Evolutionary conservation across 2,113 vertebrate species (phyloP), one percentile per base, ranked within the genome.

Genomic region (Gobius niger): DNA sequence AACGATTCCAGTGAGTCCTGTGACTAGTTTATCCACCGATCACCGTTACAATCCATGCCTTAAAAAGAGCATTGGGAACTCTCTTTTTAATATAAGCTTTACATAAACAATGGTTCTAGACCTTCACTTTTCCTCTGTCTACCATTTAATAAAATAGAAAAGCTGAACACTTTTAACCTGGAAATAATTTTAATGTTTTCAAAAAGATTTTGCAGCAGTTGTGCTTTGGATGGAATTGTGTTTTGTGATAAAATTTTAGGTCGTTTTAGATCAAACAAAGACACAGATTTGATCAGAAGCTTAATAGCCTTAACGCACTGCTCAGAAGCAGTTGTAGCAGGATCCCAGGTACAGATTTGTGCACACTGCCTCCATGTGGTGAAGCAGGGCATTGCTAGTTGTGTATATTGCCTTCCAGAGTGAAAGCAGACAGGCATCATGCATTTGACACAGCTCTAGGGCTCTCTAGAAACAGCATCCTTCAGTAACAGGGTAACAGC

Each of bases 351-450:
- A 68, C 66, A 76, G 44, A 81, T 62, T 61, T 76, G 84, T 79
- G 77, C 47, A 86, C 49, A 89, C 89, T 77, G 91, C 82, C 92
- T 82, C 86, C 70, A 1, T 47, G 91, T 91, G 92, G 91, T 34
- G 12, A 78, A 68, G 47, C 0, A 15, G 40, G 49, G 80, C 80
- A 86, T 44, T 86, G 73, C 85, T 83, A 12, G 13, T 7, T 24
- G 11, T 60, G 51, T 13, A 24, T 53, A 8, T 44, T 56, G 51
- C 47, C 12, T 52, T 12, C 12, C 47, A 13, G 16, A 51, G 67
- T 8, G 41, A 57, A 14, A 56, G 7, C 7, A 9, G 18, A 13
- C 12, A 57, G 7, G n/a, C 7, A 18, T 19, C 51, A 18, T 52
- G 15, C n/a, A 2, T 18, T 52, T 52, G n/a, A 9, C 50, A n/a